Conservation (phyloP, 2,888 invertebrate genomes). For the Nephrotoma appendiculata region DNA sequence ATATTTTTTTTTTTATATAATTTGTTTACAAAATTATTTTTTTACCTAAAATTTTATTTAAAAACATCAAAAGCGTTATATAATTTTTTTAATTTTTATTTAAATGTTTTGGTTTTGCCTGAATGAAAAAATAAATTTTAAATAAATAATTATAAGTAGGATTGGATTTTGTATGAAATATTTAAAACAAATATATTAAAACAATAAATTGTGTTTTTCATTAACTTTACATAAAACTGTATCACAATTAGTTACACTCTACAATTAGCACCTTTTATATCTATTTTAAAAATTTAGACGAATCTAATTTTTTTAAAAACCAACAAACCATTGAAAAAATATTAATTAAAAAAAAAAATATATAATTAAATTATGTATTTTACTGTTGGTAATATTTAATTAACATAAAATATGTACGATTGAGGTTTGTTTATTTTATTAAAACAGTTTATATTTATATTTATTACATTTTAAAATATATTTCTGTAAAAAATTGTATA, state of each 20-base stretch:
- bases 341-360: not conserved
- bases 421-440: not conserved
- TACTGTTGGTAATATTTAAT: not conserved
- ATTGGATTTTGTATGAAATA: not conserved
- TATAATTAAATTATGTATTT: not conserved
- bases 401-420: not conserved
- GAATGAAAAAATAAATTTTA: not conserved
- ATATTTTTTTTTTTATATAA: not conserved
- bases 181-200: not conserved
- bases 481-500: not conserved
- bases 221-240: not conserved
- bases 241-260: constrained; percentile 1
- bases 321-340: not conserved
- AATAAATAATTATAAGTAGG: not conserved
- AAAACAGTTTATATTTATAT: not conserved
- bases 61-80: constrained; percentile 2
- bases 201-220: not conserved
- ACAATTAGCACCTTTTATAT: constrained; percentile 1
- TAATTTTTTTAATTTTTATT: not conserved
- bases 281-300: not conserved
- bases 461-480: not conserved
- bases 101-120: not conserved
- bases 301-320: not conserved
- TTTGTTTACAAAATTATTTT: not conserved
- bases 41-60: not conserved